Percentiles rank a stretch among this genome's conserved stretches.
Conservation (phyloP, 2,888 invertebrate genomes). For the Mesorhabditis belari region DNA sequence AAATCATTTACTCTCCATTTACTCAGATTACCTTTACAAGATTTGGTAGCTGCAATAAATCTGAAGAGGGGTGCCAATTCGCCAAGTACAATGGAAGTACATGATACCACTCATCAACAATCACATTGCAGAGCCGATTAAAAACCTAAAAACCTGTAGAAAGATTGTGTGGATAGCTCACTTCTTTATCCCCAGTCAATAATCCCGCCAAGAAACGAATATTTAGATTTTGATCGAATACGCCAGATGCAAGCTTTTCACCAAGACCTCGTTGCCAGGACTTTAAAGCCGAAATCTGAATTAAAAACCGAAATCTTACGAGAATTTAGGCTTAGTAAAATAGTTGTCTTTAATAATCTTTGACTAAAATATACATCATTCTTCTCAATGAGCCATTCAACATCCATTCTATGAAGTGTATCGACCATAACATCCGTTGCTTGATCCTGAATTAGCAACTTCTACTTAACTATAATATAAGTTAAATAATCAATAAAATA, state of each 20-base stretch:
- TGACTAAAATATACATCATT: not conserved
- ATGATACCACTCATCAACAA: constrained; percentile 6
- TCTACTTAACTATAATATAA: not conserved
- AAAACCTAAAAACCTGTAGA: not conserved
- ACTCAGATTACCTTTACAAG: constrained; percentile 3
- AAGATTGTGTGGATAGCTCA: not conserved
- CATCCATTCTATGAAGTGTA: not conserved
- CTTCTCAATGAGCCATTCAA: not conserved
- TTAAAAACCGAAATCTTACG: too few species aligned
- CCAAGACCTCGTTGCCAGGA: not conserved
- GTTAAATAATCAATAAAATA: not conserved
- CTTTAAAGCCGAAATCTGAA: not conserved
- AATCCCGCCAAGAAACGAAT: not conserved
- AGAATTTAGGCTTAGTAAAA: too few species aligned
- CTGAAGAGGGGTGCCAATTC: not conserved
- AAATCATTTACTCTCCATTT: too few species aligned
- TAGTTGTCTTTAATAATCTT: not conserved
- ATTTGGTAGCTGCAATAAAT: not conserved
- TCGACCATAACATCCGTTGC: not conserved
- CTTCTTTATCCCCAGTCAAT: not conserved
- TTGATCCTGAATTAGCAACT: not conserved
- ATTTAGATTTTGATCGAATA: not conserved
- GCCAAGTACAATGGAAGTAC: constrained; percentile 4
- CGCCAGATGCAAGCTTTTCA: not conserved
- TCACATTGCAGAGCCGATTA: not conserved